These are phyloP conservation scores for Taurulus bubalis DNA, from an alignment of 2,113 vertebrate genomes.

Conservation along the genomic window DNA sequence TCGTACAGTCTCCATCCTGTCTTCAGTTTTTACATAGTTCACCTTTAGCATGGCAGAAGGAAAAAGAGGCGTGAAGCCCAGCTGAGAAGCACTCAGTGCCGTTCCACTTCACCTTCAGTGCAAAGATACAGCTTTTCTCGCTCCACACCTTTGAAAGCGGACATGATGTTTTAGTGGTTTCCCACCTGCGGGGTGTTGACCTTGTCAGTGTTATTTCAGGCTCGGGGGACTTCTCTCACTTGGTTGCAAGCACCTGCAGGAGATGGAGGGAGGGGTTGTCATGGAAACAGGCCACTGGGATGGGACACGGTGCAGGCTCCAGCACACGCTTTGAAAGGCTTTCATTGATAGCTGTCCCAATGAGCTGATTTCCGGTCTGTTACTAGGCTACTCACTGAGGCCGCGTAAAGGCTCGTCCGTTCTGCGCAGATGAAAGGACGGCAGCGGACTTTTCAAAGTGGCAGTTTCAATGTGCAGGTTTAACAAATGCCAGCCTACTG, in stretches of 20 bases:
- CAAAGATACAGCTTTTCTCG: conserved; percentile 32
- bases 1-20: background rate
- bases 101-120: conserved; percentile 40
- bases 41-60: background rate
- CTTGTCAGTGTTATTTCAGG: conserved; percentile 80
- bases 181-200: conserved; percentile 78
- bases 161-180: conserved; percentile 67
- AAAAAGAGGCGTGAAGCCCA: background rate
- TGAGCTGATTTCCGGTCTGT: conserved; percentile 66
- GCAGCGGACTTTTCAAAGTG: conserved; percentile 17
- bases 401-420: conserved; percentile 11
- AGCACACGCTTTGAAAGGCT: conserved; percentile 68
- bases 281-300: conserved; percentile 79
- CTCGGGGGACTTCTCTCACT: conserved; percentile 69
- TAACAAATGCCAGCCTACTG: conserved; percentile 31
- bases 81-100: conserved; percentile 16
- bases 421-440: conserved; percentile 49
- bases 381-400: conserved; percentile 53
- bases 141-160: conserved; percentile 58
- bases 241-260: conserved; percentile 71
- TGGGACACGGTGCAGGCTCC: conserved; percentile 64
- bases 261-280: conserved; percentile 75
- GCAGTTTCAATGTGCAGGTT: conserved; percentile 39
- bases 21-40: background rate
- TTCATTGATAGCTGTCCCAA: conserved; percentile 72